Evolutionary conservation across 2,797 vertebrate genomes (phyloP).

Genomic region (Carduelis carduelis): DNA sequence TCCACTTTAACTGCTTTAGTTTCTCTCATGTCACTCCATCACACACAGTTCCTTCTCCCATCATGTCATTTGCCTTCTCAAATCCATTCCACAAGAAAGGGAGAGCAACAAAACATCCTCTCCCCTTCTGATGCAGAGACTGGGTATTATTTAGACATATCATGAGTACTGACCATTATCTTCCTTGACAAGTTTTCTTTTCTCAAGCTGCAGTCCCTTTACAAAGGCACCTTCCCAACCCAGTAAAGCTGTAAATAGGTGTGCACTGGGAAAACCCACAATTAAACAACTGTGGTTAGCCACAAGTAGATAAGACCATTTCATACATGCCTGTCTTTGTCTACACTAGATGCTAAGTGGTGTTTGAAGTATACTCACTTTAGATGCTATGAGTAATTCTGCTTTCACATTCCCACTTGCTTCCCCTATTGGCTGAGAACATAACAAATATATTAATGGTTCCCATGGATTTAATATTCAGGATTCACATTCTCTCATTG

Average conservation of each 20-base stretch:
- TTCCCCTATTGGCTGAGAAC: constrained; percentile 30
- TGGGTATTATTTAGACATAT: neutral
- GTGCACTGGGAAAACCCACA: neutral
- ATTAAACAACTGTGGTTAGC: constrained; percentile 17
- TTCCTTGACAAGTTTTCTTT: neutral
- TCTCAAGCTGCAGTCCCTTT: neutral
- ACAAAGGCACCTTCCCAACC: neutral
- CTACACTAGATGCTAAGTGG: constrained; percentile 12
- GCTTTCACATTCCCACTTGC: constrained; percentile 28
- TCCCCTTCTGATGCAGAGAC: neutral
- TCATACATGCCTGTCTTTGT: neutral
- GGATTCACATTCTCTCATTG: constrained; percentile 26
- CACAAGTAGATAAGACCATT: constrained; percentile 6
- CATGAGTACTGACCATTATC: neutral
- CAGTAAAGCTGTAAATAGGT: neutral
- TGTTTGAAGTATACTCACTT: constrained; percentile 12
- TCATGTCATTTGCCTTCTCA: neutral
- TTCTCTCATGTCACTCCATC: neutral
- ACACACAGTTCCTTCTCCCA: neutral
- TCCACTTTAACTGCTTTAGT: neutral
- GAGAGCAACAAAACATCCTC: neutral
- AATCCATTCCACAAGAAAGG: neutral
- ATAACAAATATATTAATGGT: neutral
- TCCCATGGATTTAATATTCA: constrained; percentile 14
- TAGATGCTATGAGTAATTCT: constrained; percentile 12